These are phyloP conservation scores for Agapornis roseicollis DNA, from an alignment of 2,113 vertebrate species.

Conservation along the genomic window DNA sequence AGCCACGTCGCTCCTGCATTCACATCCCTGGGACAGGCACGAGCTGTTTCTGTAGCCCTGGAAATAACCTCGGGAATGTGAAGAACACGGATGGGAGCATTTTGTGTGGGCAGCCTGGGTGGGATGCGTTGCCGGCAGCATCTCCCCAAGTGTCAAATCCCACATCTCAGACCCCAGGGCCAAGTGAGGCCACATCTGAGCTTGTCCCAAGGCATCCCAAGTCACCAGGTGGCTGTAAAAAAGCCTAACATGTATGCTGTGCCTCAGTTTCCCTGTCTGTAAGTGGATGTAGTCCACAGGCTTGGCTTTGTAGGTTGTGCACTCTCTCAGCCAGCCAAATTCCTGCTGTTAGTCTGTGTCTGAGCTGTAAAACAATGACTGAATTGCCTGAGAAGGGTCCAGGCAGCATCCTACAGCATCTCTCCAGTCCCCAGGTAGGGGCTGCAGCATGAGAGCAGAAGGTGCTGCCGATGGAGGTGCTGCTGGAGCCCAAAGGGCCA, in stretches of 20 bases:
- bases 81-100: background rate
- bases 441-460: background rate
- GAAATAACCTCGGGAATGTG: background rate
- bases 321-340: background rate
- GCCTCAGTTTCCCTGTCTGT: conserved; percentile 19
- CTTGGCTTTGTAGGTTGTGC: background rate
- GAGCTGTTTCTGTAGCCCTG: background rate
- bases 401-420: background rate
- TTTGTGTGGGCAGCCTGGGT: background rate
- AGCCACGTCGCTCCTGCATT: accelerated
- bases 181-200: background rate
- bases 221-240: background rate
- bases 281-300: accelerated
- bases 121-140: background rate
- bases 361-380: accelerated
- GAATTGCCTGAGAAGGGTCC: background rate
- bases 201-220: background rate
- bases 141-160: background rate
- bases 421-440: accelerated
- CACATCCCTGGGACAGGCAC: accelerated
- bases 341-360: background rate
- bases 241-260: accelerated
- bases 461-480: background rate
- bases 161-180: accelerated
- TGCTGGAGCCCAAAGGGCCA: accelerated